Base-by-base conservation (phyloP, 2,888 invertebrate genomes). In the Dioctria linearis region DNA sequence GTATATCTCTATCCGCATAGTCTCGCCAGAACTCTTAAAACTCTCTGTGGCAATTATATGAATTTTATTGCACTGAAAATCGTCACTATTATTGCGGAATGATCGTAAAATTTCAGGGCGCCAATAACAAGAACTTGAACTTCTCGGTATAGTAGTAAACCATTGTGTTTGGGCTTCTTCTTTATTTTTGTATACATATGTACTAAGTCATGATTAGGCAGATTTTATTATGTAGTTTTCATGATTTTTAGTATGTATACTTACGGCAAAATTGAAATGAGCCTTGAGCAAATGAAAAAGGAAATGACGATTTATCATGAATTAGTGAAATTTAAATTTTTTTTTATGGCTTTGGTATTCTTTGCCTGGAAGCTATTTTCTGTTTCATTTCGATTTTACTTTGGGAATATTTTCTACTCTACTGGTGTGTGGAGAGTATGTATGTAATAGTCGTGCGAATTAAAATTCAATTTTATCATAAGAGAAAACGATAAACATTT, bases 41-140 rank as follows among this genome's bases (percentile, higher is more conserved):
- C 9, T 51, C n/a, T 25, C 25, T 25, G 5, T 59, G 57, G 73
- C 73, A 73, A 73, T 73, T 73, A 73, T 67, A 67, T 39, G 73
- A 73, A 73, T 73, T 73, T 73, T 73, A 73, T 73, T 73, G 8
- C 73, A 57, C 39, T 73, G 57, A 59, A 73, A 73, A 73, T 59
- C 73, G 73, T 73, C 73, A 73, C 57, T 54, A 11, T 54, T 57
- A 57, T 51, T n/a, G 43, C 43, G 42, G 42, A 25, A 4, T 6
- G 54, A 8, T 73, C 73, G 59, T 73, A 42, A 73, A 73, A 54
- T 59, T 46, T 51, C 69, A 37, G 49, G n/a, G 37, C 54, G 54
- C 54, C 54, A n/a, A 54, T 54, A 54, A 54, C 54, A n/a, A 54
- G 54, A 54, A 54, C 11, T 54, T 25, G 25, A 25, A 25, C 25